These are phyloP conservation scores for Eilema griseolum DNA, from an alignment of 2,888 invertebrate species.

Conservation along the genomic window DNA sequence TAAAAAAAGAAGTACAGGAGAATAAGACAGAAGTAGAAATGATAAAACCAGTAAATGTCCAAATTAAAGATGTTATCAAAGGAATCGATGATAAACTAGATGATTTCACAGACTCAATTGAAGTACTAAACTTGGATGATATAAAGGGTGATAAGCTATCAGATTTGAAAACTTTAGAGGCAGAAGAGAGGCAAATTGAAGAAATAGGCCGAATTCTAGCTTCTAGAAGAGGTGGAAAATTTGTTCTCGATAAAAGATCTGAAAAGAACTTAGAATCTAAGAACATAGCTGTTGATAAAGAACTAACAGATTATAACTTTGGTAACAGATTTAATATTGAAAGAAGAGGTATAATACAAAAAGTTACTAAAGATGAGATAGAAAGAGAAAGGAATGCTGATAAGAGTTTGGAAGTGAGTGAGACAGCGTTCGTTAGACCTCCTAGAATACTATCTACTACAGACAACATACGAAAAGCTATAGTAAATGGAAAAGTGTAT, in stretches of 20 bases:
- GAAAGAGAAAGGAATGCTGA: slow-evolving; percentile 71
- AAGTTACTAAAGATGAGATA: slow-evolving; percentile 80
- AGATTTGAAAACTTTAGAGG: slow-evolving; percentile 77
- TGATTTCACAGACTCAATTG: slow-evolving; percentile 77
- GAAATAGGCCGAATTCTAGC: slow-evolving; percentile 81
- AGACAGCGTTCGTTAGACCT: slow-evolving; percentile 78
- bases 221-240: slow-evolving; percentile 72
- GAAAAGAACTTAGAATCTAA: slow-evolving; percentile 77
- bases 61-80: slow-evolving; percentile 66
- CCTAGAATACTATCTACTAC: slow-evolving; percentile 78
- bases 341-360: slow-evolving; percentile 75
- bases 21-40: slow-evolving; percentile 64
- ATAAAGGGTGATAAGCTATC: slow-evolving; percentile 71
- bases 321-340: slow-evolving; percentile 75
- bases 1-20: slow-evolving; percentile 50
- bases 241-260: slow-evolving; percentile 76
- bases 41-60: slow-evolving; percentile 56
- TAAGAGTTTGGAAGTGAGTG: slow-evolving; percentile 80
- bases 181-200: slow-evolving; percentile 83
- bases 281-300: slow-evolving; percentile 75
- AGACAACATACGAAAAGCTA: slow-evolving; percentile 78
- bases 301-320: slow-evolving; percentile 73
- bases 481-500: slow-evolving; percentile 82
- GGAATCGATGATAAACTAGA: slow-evolving; percentile 81
- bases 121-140: slow-evolving; percentile 81